Base-by-base conservation (phyloP, 2,797 vertebrate species). In the Rhynchonycteris naso region DNA sequence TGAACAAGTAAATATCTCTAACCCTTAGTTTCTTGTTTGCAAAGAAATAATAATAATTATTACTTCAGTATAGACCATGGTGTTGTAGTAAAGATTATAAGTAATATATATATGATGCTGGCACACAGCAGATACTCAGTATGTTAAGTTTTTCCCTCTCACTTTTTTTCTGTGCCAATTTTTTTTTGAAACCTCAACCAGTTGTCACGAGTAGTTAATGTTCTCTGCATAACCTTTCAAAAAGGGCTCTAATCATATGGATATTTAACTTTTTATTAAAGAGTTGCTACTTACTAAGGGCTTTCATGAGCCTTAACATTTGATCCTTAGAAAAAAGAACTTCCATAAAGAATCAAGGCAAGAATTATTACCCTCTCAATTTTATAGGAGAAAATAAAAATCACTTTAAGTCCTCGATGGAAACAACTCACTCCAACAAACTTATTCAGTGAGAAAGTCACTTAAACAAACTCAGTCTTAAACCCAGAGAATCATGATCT, bases 311-410 rank as follows among this genome's bases (percentile, higher is more conserved):
- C 21, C 11, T 94, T 90, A 69, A 75, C 26, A 58, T 79, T 35
- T 76, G 38, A 89, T 85, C 5, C 35, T 92, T 72, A 89, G 80
- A 52, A 83, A 83, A 85, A 88, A 83, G 81, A 88, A 80, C 16
- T 74, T 88, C 9, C 35, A 43, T 19, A 65, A 61, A 61, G 12
- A 24, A 91, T 69, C 80, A 71, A 92, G 89, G 81, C 18, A 59
- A 71, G 47, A 81, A 94, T 63, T 90, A 76, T 69, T 76, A 76
- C n/a, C n/a, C 38, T 71, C 63, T 91, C 24, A 85, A 75, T 69
- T 79, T 96, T 74, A 80, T 30, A 74, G 28, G 43, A 30, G n/a
- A 72, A 91, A 91, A 82, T 58, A 71, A 76, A 50, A 59, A 69
- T 30, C 14, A 72, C 18, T 78, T 12, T 52, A n/a, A 43, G 26